phyloP scores from a whole-genome alignment of 2,797 vertebrate genomes.

The Pogonophryne albipinna region DNA sequence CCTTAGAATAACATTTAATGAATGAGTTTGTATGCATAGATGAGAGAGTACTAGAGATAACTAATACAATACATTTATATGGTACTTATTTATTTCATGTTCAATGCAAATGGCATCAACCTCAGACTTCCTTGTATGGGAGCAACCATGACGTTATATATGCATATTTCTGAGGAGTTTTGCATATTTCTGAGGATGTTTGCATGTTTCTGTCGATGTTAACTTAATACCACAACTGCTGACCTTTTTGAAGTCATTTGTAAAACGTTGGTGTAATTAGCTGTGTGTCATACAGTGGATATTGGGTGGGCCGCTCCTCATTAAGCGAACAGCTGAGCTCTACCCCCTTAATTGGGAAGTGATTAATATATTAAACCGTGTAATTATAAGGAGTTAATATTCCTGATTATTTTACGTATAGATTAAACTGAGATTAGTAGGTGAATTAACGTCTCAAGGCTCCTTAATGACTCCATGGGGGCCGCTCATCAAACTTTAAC shows the following conservation, averaged over 20 bases:
- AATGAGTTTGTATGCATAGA: too few species aligned
- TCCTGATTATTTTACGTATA: constrained; percentile 71
- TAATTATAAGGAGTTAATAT: constrained; percentile 65
- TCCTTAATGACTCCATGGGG: constrained; percentile 70
- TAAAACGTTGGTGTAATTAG: constrained; percentile 49
- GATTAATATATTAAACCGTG: constrained; percentile 68
- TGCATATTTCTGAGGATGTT: too few species aligned
- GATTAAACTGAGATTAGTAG: constrained; percentile 68
- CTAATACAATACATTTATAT: not conserved
- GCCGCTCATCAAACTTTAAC: constrained; percentile 73
- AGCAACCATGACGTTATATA: not conserved
- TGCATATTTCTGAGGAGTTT: constrained; percentile 3
- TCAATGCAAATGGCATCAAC: not conserved
- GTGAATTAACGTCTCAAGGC: constrained; percentile 67
- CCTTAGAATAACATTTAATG: too few species aligned
- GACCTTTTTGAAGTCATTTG: constrained; percentile 42
- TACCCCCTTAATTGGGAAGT: constrained; percentile 59
- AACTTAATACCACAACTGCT: constrained; percentile 4
- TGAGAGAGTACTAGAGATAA: not conserved
- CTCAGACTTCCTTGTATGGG: not conserved
- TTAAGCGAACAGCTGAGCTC: constrained; percentile 48
- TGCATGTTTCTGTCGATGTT: constrained; percentile 14
- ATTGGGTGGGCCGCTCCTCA: constrained; percentile 35
- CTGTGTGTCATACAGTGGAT: constrained; percentile 24
- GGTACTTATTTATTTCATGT: not conserved